Evolutionary conservation across 2,888 invertebrate genomes (phyloP).

Genomic region (Cynaeus angustus): DNA sequence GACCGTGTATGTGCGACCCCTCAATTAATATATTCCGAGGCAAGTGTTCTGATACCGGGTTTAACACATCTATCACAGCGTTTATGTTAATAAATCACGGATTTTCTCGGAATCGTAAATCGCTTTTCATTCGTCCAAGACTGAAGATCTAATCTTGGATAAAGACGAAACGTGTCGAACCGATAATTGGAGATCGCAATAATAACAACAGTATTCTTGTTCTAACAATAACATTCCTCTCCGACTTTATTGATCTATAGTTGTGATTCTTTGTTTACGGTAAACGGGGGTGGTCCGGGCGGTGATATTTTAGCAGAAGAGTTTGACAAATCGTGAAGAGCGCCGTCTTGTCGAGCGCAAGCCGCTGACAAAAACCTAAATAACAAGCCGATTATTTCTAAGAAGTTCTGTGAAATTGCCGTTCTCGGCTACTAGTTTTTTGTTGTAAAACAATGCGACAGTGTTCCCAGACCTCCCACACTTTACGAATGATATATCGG

Average conservation of each 20-base stretch:
- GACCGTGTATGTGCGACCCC: conserved; percentile 31
- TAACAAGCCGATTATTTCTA: conserved; percentile 51
- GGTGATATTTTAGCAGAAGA: conserved; percentile 22
- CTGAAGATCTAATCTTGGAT: conserved; percentile 46
- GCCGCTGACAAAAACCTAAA: conserved; percentile 43
- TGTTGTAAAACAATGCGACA: conserved; percentile 46
- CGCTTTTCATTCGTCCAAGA: conserved; percentile 33
- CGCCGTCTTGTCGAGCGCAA: conserved; percentile 46
- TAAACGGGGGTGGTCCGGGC: conserved; percentile 24
- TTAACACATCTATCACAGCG: conserved; percentile 45
- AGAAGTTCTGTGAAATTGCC: conserved; percentile 49
- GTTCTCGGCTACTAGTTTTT: conserved; percentile 45
- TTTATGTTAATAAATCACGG: conserved; percentile 49
- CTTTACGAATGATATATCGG: conserved; percentile 38
- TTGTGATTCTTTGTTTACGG: conserved; percentile 21
- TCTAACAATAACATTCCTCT: conserved; percentile 43
- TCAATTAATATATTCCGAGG: conserved; percentile 44
- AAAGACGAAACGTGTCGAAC: conserved; percentile 46
- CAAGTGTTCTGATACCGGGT: conserved; percentile 36
- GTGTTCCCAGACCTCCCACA: conserved; percentile 43
- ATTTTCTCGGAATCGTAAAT: conserved; percentile 43
- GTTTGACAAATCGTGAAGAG: conserved; percentile 43
- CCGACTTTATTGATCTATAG: conserved; percentile 22
- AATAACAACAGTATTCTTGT: conserved; percentile 32
- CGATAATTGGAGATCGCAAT: conserved; percentile 48